phyloP scores from a whole-genome alignment of 2,113 vertebrate species.

The Ammodytes marinus region DNA sequence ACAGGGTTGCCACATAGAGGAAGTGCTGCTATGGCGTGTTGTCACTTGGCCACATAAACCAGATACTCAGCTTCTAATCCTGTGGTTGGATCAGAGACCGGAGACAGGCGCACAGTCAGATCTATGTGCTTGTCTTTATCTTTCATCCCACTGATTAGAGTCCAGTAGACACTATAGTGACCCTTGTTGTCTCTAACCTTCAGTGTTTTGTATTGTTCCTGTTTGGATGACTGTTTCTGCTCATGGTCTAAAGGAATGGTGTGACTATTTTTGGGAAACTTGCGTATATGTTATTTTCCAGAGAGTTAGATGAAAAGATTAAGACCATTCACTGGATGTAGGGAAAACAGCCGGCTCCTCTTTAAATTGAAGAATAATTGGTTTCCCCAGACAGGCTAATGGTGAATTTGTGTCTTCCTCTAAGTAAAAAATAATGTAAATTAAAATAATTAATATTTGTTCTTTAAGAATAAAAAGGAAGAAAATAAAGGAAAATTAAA shows the following conservation, averaged over 20 bases:
- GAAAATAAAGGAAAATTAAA: too few relatives aligned
- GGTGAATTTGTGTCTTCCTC: too few relatives aligned
- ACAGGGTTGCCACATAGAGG: constrained; percentile 64
- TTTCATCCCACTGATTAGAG: constrained; percentile 58
- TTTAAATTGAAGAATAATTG: too few relatives aligned
- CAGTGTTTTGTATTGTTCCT: constrained; percentile 57
- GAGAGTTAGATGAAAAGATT: neutral
- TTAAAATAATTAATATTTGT: too few relatives aligned
- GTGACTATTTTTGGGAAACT: constrained; percentile 27
- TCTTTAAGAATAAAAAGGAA: too few relatives aligned
- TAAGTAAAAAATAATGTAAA: too few relatives aligned
- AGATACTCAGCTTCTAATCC: constrained; percentile 65
- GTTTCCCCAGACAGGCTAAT: too few relatives aligned
- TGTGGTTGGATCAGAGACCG: constrained; percentile 57
- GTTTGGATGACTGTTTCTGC: constrained; percentile 43
- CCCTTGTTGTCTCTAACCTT: constrained; percentile 51
- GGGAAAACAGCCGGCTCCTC: too few relatives aligned
- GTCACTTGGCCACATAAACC: constrained; percentile 70
- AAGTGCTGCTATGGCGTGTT: constrained; percentile 65
- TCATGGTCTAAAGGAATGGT: constrained; percentile 39
- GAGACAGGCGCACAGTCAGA: constrained; percentile 52
- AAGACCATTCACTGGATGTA: neutral
- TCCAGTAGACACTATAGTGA: constrained; percentile 9
- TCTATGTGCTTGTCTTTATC: constrained; percentile 50
- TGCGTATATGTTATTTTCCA: neutral